These are phyloP conservation scores for Noturus placidus DNA, from an alignment of 2,113 vertebrate genomes.

Conservation along the genomic window DNA sequence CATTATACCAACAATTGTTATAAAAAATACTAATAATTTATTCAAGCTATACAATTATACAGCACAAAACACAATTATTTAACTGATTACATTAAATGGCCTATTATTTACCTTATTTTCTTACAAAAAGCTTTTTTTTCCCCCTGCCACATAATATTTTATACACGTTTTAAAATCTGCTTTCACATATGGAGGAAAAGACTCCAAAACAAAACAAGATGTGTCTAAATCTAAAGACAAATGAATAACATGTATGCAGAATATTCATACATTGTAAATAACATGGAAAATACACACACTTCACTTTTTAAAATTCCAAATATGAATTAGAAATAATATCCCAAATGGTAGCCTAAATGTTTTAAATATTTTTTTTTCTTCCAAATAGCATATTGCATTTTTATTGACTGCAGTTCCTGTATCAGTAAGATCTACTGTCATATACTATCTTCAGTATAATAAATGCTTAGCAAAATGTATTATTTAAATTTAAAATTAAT, in stretches of 20 bases:
- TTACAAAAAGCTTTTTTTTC: not conserved
- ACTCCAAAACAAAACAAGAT: not conserved
- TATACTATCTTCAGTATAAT: not conserved
- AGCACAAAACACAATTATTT: not conserved
- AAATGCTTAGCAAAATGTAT: not conserved
- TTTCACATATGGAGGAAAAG: not conserved
- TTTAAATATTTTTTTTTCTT: not conserved
- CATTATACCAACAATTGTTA: not conserved
- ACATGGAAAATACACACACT: not conserved
- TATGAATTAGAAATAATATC: not conserved
- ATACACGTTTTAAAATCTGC: not conserved
- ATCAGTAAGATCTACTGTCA: not conserved
- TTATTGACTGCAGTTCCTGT: not conserved
- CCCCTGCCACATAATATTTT: not conserved
- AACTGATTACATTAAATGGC: not conserved
- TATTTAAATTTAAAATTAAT: not conserved
- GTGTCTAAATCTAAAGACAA: not conserved
- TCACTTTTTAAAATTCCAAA: not conserved
- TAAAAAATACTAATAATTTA: not conserved
- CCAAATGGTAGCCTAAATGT: not conserved
- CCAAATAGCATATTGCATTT: not conserved
- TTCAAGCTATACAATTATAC: not conserved
- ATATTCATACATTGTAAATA: not conserved
- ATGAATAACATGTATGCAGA: not conserved
- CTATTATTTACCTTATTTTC: not conserved